A percentile compares a stretch with the other conserved stretches of the same genome.
Evolutionary conservation across 2,888 invertebrate genomes (phyloP).

Genomic region (Phyto melanocephala): DNA sequence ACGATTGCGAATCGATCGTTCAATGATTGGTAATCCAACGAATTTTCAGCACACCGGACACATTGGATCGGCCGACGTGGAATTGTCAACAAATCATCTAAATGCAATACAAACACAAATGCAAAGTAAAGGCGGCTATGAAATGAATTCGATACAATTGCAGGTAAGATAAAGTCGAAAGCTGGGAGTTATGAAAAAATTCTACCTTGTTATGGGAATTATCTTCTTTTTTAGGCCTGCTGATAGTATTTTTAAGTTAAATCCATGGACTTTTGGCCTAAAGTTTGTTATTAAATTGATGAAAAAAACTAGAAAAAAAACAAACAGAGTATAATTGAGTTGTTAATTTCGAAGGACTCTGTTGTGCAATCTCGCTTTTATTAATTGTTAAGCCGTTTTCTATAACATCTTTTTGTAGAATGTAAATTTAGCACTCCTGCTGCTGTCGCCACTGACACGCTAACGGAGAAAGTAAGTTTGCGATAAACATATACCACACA

Average conservation of each 20-base stretch:
- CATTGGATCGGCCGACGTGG: conserved; percentile 93
- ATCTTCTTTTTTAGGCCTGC: conserved; percentile 74
- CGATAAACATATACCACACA: too few species aligned
- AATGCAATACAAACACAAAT: conserved; percentile 95
- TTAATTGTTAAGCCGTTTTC: conserved; percentile 57
- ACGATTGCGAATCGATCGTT: conserved; percentile 90
- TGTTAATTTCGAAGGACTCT: conserved; percentile 68
- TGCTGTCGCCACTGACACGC: background rate
- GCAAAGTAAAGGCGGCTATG: conserved; percentile 97
- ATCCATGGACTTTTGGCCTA: conserved; percentile 65
- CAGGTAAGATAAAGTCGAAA: conserved; percentile 73
- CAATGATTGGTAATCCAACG: conserved; percentile 97
- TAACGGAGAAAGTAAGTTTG: conserved; percentile 8
- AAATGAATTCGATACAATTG: conserved; percentile 81
- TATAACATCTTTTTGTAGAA: conserved; percentile 44
- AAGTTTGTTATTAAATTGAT: conserved; percentile 46
- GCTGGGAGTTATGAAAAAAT: conserved; percentile 59
- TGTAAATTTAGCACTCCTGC: conserved; percentile 28
- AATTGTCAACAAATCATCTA: conserved; percentile 89
- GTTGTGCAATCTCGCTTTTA: conserved; percentile 72
- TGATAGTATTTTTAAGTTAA: conserved; percentile 67
- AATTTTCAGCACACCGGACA: conserved; percentile 96
- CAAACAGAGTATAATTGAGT: conserved; percentile 52
- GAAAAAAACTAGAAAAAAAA: background rate
- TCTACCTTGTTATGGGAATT: too few species aligned